Evolutionary conservation across 2,888 invertebrate species (phyloP).

Genomic region (Polydrusus pterygomalis): DNA sequence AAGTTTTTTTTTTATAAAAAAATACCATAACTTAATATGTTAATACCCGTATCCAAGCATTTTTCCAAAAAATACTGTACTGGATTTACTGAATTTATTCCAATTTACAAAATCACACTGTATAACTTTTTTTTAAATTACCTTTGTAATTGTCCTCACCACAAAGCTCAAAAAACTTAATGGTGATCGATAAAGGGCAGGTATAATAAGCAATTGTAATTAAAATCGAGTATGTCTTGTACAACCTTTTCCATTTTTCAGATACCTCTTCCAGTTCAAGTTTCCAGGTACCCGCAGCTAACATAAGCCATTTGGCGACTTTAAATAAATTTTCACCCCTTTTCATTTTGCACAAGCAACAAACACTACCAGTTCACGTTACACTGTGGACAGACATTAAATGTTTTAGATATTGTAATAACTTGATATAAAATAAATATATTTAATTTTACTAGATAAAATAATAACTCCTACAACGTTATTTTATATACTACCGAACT

Average conservation of each 20-base stretch:
- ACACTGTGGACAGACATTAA: too few relatives aligned
- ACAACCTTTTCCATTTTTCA: conserved; percentile 7
- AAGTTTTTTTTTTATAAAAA: too few relatives aligned
- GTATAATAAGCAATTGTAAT: conserved; percentile 19
- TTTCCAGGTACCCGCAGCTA: conserved; percentile 37
- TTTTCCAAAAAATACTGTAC: too few relatives aligned
- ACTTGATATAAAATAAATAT: too few relatives aligned
- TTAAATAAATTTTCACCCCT: conserved; percentile 24
- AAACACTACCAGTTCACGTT: not conserved
- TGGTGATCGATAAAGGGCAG: not conserved
- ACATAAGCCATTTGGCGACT: conserved; percentile 20
- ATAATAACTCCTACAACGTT: not conserved
- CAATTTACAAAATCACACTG: too few relatives aligned
- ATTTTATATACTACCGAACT: too few relatives aligned
- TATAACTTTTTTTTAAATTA: not conserved
- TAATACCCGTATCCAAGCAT: too few relatives aligned
- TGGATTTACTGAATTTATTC: too few relatives aligned
- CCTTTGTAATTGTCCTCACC: conserved; percentile 38
- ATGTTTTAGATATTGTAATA: too few relatives aligned
- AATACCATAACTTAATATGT: too few relatives aligned
- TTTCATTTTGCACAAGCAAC: not conserved
- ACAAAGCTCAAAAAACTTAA: conserved; percentile 19
- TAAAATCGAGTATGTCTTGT: conserved; percentile 36
- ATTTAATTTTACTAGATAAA: not conserved
- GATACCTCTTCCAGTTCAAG: conserved; percentile 11